Conservation (phyloP, 2,113 vertebrate species). For the Parus major region DNA sequence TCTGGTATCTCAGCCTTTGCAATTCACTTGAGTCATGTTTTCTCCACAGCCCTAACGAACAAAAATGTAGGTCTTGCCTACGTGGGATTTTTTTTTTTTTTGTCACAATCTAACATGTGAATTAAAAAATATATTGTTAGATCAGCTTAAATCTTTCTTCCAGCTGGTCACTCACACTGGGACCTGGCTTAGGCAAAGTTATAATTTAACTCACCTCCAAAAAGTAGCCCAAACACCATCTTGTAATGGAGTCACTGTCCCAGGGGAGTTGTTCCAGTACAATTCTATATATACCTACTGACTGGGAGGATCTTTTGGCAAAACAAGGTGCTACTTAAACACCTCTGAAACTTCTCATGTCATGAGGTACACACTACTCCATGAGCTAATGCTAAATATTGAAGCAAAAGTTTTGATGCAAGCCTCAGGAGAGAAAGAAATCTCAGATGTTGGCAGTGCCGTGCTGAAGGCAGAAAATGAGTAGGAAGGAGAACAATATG, state of each 20-base stretch:
- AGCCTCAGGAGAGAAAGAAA: background rate
- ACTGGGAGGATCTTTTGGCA: background rate
- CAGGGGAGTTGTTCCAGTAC: background rate
- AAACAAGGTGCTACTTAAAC: background rate
- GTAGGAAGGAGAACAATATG: conserved; percentile 43
- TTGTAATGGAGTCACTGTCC: background rate
- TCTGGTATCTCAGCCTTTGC: conserved; percentile 17
- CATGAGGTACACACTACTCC: background rate
- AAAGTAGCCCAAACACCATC: background rate
- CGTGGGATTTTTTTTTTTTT: background rate
- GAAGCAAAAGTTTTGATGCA: background rate
- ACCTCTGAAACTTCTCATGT: background rate
- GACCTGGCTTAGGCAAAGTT: background rate
- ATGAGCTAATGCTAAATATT: background rate
- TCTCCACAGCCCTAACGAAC: background rate
- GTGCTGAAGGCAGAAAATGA: conserved; percentile 34
- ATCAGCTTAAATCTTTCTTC: background rate
- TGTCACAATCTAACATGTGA: background rate
- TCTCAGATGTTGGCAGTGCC: background rate
- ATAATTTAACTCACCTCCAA: background rate
- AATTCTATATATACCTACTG: background rate
- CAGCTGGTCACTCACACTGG: background rate
- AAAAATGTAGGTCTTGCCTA: conserved; percentile 57
- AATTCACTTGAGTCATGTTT: conserved; percentile 23
- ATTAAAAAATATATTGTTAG: background rate